Conservation (phyloP, 2,888 invertebrate species). For the Aspidapion aeneum region DNA sequence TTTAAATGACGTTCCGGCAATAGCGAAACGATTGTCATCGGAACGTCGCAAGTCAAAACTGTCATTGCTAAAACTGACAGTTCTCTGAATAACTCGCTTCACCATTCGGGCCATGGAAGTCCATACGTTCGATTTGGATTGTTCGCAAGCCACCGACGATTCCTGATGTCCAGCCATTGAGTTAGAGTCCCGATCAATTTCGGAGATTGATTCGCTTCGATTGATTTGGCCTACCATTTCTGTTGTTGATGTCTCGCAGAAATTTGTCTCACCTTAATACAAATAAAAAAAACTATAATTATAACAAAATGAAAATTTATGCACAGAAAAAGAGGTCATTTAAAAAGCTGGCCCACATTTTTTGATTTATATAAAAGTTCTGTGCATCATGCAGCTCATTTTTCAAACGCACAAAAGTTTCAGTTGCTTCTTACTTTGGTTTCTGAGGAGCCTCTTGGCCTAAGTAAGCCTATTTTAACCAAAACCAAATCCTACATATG, state of each 20-base stretch:
- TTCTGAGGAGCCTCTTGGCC: no score
- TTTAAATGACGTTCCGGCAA: slow-evolving; percentile 14
- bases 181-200: background rate
- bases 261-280: background rate
- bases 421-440: no score
- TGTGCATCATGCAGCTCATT: no score
- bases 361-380: no score
- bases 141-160: background rate
- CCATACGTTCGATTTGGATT: slow-evolving; percentile 28
- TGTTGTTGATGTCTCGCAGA: background rate
- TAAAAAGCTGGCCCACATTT: no score
- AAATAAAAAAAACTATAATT: no score
- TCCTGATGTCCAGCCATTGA: background rate
- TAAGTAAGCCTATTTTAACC: no score
- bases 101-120: slow-evolving; percentile 34
- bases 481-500: no score
- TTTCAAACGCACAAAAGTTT: no score
- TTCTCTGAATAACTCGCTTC: slow-evolving; percentile 28
- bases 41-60: background rate
- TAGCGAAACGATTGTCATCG: background rate
- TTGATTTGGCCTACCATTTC: background rate
- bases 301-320: no score
- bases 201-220: background rate
- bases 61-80: slow-evolving; percentile 7
- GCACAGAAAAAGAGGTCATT: no score